These are phyloP conservation scores for Endotricha flammealis DNA, from an alignment of 2,888 invertebrate genomes.

Conservation along the genomic window DNA sequence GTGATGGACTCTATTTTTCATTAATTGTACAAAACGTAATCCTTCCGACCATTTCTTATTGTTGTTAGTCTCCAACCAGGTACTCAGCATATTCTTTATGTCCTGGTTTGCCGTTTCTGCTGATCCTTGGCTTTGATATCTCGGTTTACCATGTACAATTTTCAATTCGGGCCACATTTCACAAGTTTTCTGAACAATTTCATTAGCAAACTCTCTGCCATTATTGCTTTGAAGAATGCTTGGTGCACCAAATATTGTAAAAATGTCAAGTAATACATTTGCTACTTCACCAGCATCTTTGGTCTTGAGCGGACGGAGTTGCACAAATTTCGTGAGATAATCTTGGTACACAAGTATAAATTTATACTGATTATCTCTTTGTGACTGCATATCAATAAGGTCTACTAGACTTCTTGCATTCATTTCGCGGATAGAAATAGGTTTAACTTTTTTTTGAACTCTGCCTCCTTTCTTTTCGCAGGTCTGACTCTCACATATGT, in stretches of 20 bases:
- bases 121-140: constrained; percentile 36
- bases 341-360: constrained; percentile 45
- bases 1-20: constrained; percentile 47
- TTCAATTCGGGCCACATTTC: constrained; percentile 35
- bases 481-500: constrained; percentile 15
- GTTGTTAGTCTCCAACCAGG: constrained; percentile 41
- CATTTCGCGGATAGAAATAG: constrained; percentile 16
- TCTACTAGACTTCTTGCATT: constrained; percentile 35
- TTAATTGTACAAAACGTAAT: constrained; percentile 42
- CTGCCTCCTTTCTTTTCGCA: constrained; percentile 17
- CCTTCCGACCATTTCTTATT: constrained; percentile 47
- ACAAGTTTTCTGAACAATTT: constrained; percentile 24
- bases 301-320: constrained; percentile 34
- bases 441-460: not conserved
- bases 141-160: constrained; percentile 43
- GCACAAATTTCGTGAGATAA: constrained; percentile 46
- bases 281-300: constrained; percentile 42
- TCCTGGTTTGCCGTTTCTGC: constrained; percentile 42
- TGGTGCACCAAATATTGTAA: constrained; percentile 42
- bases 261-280: constrained; percentile 38
- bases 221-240: constrained; percentile 37
- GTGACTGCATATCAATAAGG: constrained; percentile 35
- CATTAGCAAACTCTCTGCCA: constrained; percentile 34
- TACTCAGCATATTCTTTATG: constrained; percentile 37
- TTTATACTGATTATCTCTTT: constrained; percentile 29